A percentile compares a stretch with the other conserved stretches of the same genome.
Conservation (phyloP, 2,113 vertebrate species). For the Coryphaenoides rupestris region DNA sequence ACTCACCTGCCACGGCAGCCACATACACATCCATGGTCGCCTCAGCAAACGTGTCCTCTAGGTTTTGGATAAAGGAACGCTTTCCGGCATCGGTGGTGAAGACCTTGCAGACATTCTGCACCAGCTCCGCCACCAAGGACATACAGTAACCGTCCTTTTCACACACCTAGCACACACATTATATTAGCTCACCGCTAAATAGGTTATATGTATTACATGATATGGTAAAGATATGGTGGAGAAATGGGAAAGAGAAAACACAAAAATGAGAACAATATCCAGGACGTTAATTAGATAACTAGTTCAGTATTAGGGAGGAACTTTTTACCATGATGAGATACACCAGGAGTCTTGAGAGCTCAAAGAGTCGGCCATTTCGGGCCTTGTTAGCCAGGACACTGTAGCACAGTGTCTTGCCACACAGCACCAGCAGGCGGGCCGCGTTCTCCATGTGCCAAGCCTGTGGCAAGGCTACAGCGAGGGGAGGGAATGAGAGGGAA, state of each 20-base stretch:
- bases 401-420: slow-evolving; percentile 83
- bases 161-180: slow-evolving; percentile 74
- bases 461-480: slow-evolving; percentile 58
- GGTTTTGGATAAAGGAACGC: slow-evolving; percentile 76
- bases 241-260: background rate
- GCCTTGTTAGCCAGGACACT: slow-evolving; percentile 83
- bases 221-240: background rate
- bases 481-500: slow-evolving; percentile 8
- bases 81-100: slow-evolving; percentile 69
- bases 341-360: slow-evolving; percentile 78
- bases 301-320: background rate
- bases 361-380: slow-evolving; percentile 70
- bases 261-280: background rate
- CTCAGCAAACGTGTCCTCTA: slow-evolving; percentile 80
- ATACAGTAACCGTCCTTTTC: slow-evolving; percentile 89
- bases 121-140: slow-evolving; percentile 84
- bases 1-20: slow-evolving; percentile 71
- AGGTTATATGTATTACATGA: background rate
- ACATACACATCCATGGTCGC: slow-evolving; percentile 77
- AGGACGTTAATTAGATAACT: no score
- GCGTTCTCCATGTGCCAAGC: slow-evolving; percentile 87
- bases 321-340: slow-evolving; percentile 82
- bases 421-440: slow-evolving; percentile 83
- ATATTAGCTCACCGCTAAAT: background rate
- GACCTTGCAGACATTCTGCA: slow-evolving; percentile 79